Percentiles rank a stretch among this genome's conserved stretches.
Conservation (phyloP, 2,113 vertebrate genomes). For the Bos taurus region DNA sequence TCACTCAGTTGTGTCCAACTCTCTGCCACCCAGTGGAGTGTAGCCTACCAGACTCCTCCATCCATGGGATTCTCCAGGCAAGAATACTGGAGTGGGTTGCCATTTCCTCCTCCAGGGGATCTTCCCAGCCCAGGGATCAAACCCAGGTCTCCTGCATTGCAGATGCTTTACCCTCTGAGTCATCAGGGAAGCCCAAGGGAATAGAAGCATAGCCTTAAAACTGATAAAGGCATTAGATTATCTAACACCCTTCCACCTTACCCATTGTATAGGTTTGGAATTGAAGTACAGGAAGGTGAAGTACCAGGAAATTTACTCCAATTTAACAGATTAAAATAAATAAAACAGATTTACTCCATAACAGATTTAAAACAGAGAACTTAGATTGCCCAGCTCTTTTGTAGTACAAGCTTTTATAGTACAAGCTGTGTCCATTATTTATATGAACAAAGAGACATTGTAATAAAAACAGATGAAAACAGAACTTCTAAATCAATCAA, state of each 20-base stretch:
- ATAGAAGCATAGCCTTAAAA: background rate
- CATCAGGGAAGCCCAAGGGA: background rate
- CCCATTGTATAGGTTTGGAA: background rate
- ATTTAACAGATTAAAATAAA: background rate
- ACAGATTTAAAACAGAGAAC: background rate
- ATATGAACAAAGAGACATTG: background rate
- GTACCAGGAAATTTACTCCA: background rate
- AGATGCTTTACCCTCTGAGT: background rate
- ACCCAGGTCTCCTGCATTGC: background rate
- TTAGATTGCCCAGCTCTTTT: background rate
- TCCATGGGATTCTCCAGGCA: background rate
- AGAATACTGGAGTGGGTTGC: background rate
- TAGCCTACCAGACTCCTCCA: background rate
- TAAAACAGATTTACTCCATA: background rate
- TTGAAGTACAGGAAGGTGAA: background rate
- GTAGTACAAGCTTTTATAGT: background rate
- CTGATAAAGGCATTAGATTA: background rate
- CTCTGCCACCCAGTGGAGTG: background rate
- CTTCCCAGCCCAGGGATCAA: background rate
- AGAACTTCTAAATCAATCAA: background rate
- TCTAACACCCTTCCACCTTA: background rate
- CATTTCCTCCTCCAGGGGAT: background rate
- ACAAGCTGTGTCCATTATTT: background rate
- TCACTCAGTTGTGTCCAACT: background rate
- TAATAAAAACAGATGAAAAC: constrained; percentile 2